Conservation (phyloP, 2,113 vertebrate species). For the Tympanuchus pallidicinctus region DNA sequence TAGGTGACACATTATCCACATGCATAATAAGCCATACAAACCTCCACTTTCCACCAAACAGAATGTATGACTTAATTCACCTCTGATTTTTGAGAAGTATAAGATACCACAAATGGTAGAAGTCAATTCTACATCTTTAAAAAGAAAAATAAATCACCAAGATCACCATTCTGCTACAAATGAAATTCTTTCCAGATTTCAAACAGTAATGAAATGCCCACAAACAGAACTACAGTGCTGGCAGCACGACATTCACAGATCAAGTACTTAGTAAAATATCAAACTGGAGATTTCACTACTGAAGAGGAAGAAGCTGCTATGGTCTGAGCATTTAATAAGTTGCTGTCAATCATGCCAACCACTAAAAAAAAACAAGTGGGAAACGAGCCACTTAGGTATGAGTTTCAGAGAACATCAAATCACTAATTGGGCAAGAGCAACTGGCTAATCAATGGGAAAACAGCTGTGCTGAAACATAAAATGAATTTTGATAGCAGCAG, state of each 20-base stretch:
- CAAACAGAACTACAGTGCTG: background rate
- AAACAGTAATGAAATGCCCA: background rate
- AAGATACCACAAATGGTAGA: background rate
- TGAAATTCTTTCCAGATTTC: background rate
- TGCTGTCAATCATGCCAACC: background rate
- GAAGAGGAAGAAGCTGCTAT: background rate
- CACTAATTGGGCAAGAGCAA: background rate
- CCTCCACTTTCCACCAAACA: background rate
- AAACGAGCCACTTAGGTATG: background rate
- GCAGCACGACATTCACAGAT: background rate
- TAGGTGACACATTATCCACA: background rate
- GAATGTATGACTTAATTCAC: background rate
- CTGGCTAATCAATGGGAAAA: background rate
- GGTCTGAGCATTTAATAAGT: background rate
- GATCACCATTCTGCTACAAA: background rate
- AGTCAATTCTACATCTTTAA: background rate
- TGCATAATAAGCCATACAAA: background rate
- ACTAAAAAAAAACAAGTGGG: background rate
- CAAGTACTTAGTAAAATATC: background rate
- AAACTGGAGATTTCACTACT: background rate
- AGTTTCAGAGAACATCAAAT: background rate
- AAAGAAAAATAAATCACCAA: background rate
- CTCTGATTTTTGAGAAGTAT: background rate
- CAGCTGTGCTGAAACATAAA: background rate
- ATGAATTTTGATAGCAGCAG: background rate